A percentile compares a stretch with the other conserved stretches of the same genome.
phyloP scores from a whole-genome alignment of 1,140 invertebrate genomes.

The Acyrthosiphon pisum region DNA sequence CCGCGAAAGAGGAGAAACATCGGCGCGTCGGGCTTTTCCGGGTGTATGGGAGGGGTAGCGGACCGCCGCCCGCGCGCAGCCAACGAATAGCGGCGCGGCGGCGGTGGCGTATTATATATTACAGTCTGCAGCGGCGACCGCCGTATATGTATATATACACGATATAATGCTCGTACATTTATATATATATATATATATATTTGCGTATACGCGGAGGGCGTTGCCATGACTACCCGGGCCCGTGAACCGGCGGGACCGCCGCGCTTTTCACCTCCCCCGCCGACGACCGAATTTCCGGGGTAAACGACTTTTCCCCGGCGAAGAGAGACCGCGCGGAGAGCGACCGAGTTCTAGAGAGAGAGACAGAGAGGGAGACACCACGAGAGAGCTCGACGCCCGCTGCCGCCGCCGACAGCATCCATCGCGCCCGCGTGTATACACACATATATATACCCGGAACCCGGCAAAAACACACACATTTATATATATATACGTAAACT shows the following conservation, averaged over 20 bases:
- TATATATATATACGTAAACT: background rate
- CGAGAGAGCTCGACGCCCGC: background rate
- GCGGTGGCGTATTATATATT: background rate
- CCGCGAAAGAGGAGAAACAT: background rate
- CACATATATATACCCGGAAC: background rate
- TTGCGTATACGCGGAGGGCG: conserved; percentile 10
- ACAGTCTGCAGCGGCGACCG: background rate
- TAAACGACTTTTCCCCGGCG: conserved; percentile 42
- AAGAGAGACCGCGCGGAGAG: background rate
- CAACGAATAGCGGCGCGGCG: background rate
- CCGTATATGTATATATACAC: background rate
- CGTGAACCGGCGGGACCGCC: background rate
- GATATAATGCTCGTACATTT: background rate
- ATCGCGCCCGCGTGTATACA: background rate
- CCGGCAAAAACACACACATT: too few species aligned
- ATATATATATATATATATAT: too few species aligned
- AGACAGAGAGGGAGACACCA: background rate
- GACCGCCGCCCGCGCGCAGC: background rate
- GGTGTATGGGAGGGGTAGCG: background rate
- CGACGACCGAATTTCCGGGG: conserved; percentile 52
- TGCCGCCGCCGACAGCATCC: background rate
- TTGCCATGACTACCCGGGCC: conserved; percentile 29
- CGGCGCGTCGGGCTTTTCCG: background rate
- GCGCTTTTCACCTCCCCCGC: conserved; percentile 10
- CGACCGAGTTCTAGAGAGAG: background rate